These are phyloP conservation scores for Molossus molossus DNA, from an alignment of 2,797 vertebrate species.

Conservation along the genomic window DNA sequence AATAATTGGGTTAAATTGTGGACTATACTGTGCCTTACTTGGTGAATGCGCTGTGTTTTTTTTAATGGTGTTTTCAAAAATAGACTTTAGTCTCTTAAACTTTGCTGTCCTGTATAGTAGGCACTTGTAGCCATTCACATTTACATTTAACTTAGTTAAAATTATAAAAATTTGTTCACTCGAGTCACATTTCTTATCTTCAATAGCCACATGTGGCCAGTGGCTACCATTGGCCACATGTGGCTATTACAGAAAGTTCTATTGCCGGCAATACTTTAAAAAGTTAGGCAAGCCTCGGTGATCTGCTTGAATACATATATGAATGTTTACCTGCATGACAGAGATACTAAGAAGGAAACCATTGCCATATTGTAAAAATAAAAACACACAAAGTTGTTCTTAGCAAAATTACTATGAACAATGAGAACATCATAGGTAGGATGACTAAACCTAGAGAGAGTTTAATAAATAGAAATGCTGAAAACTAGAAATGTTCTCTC, in stretches of 20 bases:
- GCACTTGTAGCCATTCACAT: neutral
- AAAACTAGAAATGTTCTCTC: conserved; percentile 18
- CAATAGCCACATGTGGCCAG: neutral
- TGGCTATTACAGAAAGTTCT: neutral
- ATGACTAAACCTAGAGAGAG: neutral
- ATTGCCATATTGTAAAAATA: neutral
- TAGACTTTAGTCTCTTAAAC: neutral
- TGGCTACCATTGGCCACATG: neutral
- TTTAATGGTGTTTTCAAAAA: neutral
- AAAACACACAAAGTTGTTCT: neutral
- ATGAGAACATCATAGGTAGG: neutral
- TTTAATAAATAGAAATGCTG: neutral
- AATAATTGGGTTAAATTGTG: neutral
- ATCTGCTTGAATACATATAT: neutral
- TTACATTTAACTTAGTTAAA: neutral
- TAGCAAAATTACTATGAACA: neutral
- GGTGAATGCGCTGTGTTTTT: neutral
- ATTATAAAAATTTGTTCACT: neutral
- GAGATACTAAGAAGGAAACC: neutral
- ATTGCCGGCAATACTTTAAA: neutral
- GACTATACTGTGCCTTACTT: neutral
- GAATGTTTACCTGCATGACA: neutral
- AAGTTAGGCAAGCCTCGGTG: neutral
- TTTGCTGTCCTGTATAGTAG: neutral
- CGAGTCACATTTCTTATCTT: neutral